A percentile compares a stretch with the other conserved stretches of the same genome.
phyloP scores from a whole-genome alignment of 2,797 vertebrate species.

The Periparus ater region DNA sequence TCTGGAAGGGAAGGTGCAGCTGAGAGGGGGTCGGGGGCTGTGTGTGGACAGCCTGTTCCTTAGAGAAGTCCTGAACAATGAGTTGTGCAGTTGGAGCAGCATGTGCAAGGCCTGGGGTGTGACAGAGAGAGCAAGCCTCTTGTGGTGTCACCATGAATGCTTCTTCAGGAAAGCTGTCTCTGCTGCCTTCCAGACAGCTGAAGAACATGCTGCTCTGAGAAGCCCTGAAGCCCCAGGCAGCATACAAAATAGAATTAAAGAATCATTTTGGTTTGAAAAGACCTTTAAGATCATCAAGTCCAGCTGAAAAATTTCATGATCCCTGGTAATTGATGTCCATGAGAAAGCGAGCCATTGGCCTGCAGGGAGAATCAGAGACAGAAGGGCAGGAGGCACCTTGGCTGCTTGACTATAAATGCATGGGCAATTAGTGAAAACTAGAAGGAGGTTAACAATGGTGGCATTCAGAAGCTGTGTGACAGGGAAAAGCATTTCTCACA shows the following conservation, averaged over 20 bases:
- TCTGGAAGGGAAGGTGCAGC: neutral
- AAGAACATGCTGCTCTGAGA: neutral
- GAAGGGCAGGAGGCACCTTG: neutral
- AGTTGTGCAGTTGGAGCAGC: neutral
- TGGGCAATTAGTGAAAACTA: neutral
- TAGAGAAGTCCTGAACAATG: neutral
- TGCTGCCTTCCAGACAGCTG: neutral
- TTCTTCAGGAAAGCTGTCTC: neutral
- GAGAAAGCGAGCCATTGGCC: neutral
- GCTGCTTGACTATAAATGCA: neutral
- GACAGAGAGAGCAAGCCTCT: neutral
- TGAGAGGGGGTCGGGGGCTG: neutral
- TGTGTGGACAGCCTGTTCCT: neutral
- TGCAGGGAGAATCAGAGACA: neutral
- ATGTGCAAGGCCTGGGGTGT: neutral
- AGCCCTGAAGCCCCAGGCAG: neutral
- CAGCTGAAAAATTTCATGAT: neutral
- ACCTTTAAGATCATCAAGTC: neutral
- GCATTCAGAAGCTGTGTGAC: neutral
- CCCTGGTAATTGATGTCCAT: neutral
- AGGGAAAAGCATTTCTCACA: neutral
- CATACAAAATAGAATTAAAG: neutral
- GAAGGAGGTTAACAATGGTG: neutral
- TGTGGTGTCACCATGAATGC: rapidly evolving
- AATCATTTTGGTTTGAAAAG: neutral